Evolutionary conservation across 2,113 vertebrate genomes (phyloP).

Genomic region (Phaetusa simplex): DNA sequence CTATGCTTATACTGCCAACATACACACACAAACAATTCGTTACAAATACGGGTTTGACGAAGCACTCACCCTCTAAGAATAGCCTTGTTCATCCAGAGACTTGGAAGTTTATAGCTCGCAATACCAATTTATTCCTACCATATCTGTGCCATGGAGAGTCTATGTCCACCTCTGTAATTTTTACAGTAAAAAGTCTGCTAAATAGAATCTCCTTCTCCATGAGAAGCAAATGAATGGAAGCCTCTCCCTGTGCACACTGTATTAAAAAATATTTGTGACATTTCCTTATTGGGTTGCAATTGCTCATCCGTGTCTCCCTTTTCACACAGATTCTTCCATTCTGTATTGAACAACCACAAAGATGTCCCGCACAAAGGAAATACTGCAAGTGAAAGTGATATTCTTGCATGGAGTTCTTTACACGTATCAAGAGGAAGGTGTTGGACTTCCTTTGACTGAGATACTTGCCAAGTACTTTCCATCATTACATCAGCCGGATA

Average conservation of each 20-base stretch:
- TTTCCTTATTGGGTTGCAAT: neutral
- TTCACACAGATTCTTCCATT: neutral
- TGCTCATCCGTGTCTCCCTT: neutral
- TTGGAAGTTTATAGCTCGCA: neutral
- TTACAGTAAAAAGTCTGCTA: neutral
- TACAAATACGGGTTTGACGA: neutral
- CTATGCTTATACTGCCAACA: neutral
- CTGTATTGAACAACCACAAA: neutral
- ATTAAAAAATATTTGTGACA: neutral
- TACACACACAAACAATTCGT: neutral
- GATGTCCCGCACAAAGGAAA: neutral
- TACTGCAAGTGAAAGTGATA: neutral
- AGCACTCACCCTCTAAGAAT: neutral
- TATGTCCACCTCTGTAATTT: neutral
- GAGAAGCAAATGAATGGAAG: neutral
- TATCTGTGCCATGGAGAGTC: neutral
- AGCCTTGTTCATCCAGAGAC: neutral
- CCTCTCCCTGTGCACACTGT: neutral
- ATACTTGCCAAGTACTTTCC: neutral
- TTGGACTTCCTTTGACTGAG: neutral
- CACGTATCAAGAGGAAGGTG: neutral
- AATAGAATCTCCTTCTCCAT: neutral
- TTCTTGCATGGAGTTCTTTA: neutral
- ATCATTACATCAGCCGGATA: neutral
- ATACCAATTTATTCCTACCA: neutral